Conservation (phyloP, 2,888 invertebrate species). For the Rotaria magnacalcarata region DNA sequence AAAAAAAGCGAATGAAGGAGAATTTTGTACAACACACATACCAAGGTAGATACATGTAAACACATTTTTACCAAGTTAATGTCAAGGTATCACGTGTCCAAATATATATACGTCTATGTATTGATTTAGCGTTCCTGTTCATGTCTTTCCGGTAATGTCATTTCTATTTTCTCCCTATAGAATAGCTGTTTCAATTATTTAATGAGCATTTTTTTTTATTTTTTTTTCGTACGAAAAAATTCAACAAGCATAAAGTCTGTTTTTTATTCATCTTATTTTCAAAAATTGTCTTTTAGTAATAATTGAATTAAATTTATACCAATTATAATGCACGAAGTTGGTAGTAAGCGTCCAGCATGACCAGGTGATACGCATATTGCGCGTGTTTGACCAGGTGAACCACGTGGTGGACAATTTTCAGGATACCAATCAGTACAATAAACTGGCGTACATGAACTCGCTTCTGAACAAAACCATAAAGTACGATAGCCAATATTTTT, state of each 20-base stretch:
- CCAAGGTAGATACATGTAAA: background rate
- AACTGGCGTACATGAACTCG: background rate
- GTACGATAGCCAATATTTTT: background rate
- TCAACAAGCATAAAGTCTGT: background rate
- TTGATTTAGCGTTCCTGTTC: background rate
- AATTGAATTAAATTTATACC: background rate
- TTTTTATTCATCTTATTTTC: too few relatives aligned
- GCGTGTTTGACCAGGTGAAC: background rate
- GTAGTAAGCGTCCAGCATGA: background rate
- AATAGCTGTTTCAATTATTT: too few relatives aligned
- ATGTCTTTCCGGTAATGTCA: background rate
- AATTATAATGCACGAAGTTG: background rate
- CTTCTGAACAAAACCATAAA: background rate
- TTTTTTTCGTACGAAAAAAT: background rate
- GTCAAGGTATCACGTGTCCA: slow-evolving; percentile 14
- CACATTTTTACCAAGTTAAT: background rate
- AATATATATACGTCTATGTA: background rate
- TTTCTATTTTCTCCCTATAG: too few relatives aligned
- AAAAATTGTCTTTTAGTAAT: background rate
- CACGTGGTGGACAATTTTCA: background rate
- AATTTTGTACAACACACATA: background rate
- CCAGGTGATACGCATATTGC: background rate
- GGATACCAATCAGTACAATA: background rate
- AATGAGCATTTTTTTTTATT: background rate
- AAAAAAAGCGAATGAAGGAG: background rate